Conservation (phyloP, 2,113 vertebrate genomes). For the Caloenas nicobarica region DNA sequence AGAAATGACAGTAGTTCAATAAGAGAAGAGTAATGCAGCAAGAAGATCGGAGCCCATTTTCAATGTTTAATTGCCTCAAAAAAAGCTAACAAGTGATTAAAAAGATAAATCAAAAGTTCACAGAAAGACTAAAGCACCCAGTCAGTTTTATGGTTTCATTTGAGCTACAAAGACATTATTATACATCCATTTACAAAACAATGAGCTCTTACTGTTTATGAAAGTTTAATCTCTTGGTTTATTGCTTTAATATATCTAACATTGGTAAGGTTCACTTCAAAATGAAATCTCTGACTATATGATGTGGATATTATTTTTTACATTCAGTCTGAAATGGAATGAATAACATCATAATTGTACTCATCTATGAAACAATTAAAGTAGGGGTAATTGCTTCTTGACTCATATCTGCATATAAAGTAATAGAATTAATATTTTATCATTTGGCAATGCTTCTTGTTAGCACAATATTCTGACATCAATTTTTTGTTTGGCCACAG, state of each 20-base stretch:
- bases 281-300: conserved; percentile 77
- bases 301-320: conserved; percentile 70
- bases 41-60: conserved; percentile 59
- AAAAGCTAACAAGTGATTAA: conserved; percentile 77
- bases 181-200: conserved; percentile 90
- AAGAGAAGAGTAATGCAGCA: conserved; percentile 52
- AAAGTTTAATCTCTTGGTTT: conserved; percentile 85
- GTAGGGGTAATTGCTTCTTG: conserved; percentile 74
- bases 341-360: conserved; percentile 76
- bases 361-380: conserved; percentile 80
- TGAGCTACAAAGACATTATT: conserved; percentile 80
- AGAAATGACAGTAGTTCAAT: conserved; percentile 74
- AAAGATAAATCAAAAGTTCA: conserved; percentile 83
- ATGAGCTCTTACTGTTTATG: conserved; percentile 84
- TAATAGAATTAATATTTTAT: conserved; percentile 82
- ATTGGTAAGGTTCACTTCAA: conserved; percentile 78
- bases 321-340: conserved; percentile 67
- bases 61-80: conserved; percentile 73
- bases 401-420: conserved; percentile 69
- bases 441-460: conserved; percentile 72
- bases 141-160: conserved; percentile 78
- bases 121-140: conserved; percentile 62
- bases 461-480: conserved; percentile 59
- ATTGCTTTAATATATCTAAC: conserved; percentile 84
- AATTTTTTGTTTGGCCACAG: conserved; percentile 59